phyloP scores from a whole-genome alignment of 2,113 vertebrate genomes.

The Baryphthengus martii region DNA sequence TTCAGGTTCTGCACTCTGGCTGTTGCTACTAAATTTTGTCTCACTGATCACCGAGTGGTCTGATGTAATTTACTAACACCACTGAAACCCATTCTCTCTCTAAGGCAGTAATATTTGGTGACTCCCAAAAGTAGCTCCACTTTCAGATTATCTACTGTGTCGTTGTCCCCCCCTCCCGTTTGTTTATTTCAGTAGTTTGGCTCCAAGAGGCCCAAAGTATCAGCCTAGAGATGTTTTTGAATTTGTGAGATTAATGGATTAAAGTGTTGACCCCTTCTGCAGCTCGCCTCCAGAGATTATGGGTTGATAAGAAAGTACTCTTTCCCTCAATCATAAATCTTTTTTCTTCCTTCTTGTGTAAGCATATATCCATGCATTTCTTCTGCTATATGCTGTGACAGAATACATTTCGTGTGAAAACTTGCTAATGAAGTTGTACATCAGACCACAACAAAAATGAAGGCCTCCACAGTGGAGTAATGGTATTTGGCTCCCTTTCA shows the following conservation, averaged over 20 bases:
- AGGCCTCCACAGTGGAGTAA: constrained; percentile 34
- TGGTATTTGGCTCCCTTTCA: constrained; percentile 67
- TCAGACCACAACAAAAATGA: constrained; percentile 48
- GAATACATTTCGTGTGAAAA: neutral
- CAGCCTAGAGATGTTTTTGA: neutral
- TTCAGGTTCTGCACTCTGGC: neutral
- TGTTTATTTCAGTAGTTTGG: neutral
- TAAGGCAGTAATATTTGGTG: neutral
- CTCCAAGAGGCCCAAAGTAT: neutral
- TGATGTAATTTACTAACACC: neutral
- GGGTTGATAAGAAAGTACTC: neutral
- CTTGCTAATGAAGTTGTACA: constrained; percentile 53
- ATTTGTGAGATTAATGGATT: neutral
- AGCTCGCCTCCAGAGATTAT: neutral
- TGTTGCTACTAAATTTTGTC: neutral
- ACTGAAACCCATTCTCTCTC: neutral
- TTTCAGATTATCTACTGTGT: neutral
- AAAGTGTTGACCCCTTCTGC: neutral
- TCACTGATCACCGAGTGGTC: neutral
- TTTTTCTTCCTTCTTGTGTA: neutral
- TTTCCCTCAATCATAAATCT: neutral
- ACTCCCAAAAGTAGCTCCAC: neutral
- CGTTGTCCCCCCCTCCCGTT: neutral
- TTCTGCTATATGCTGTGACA: neutral
- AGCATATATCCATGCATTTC: neutral